These are phyloP conservation scores for Adineta ricciae DNA, from an alignment of 2,888 invertebrate genomes.

Conservation along the genomic window DNA sequence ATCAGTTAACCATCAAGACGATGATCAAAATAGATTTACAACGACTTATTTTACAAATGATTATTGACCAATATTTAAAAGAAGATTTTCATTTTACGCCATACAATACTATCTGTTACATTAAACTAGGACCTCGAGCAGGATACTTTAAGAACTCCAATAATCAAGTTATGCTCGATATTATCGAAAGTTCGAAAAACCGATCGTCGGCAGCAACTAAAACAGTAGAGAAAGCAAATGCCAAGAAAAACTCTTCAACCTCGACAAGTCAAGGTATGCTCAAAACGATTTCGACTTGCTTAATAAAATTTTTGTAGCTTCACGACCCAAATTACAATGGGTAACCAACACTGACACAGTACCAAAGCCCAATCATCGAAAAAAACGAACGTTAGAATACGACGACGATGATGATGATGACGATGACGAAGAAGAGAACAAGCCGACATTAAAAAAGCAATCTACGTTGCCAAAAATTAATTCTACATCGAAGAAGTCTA, in stretches of 20 bases:
- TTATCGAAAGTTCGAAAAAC: background rate
- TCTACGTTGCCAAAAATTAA: background rate
- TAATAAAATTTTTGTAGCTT: background rate
- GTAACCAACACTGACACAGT: background rate
- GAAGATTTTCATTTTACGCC: constrained; percentile 83
- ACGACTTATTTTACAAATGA: constrained; percentile 62
- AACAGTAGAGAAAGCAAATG: background rate
- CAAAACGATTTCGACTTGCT: background rate
- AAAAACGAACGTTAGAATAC: background rate
- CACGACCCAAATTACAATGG: background rate
- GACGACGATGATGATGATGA: background rate
- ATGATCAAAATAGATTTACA: constrained; percentile 60
- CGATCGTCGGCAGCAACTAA: background rate
- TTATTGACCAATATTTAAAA: constrained; percentile 63
- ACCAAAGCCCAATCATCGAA: background rate
- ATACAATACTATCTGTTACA: constrained; percentile 72
- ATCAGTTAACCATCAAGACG: constrained; percentile 58
- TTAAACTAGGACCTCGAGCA: constrained; percentile 49
- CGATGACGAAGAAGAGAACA: background rate
- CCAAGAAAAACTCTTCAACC: background rate
- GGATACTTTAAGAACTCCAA: background rate
- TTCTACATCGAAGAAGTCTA: background rate
- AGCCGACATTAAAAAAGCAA: background rate
- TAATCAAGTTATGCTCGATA: background rate
- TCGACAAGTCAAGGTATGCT: background rate